Conservation (phyloP, 2,888 invertebrate genomes). For the Thalpophila matura region DNA sequence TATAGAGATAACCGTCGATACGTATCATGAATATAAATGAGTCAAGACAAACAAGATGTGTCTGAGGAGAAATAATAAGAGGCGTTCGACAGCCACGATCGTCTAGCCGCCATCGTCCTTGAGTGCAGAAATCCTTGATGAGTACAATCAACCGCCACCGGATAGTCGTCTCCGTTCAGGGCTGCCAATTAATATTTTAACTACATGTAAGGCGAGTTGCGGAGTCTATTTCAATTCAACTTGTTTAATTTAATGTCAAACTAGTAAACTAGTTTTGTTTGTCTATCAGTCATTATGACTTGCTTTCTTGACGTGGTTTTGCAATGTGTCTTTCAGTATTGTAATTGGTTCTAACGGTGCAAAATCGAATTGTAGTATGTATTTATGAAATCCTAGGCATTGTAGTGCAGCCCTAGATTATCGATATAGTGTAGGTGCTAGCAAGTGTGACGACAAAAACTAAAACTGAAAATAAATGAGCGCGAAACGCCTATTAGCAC, state of each 20-base stretch:
- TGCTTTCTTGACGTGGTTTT: conserved; percentile 37
- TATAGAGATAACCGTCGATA: conserved; percentile 87
- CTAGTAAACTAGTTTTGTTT: conserved; percentile 67
- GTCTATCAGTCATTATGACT: conserved; percentile 57
- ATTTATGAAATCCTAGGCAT: conserved; percentile 1
- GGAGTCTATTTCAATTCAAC: conserved; percentile 67
- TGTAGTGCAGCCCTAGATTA: conserved; percentile 73
- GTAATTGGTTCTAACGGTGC: neutral
- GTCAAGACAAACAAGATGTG: conserved; percentile 87
- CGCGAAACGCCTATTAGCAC: conserved; percentile 80
- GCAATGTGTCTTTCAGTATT: conserved; percentile 1
- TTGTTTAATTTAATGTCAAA: conserved; percentile 68
- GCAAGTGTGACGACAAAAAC: conserved; percentile 82
- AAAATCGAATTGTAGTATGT: neutral
- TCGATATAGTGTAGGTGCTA: conserved; percentile 79
- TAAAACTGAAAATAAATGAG: conserved; percentile 84
- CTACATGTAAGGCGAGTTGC: conserved; percentile 69
- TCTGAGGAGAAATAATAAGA: conserved; percentile 88
- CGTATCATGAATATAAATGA: conserved; percentile 90
- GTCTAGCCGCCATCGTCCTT: conserved; percentile 89
- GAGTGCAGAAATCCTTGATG: conserved; percentile 90
- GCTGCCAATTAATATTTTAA: conserved; percentile 85
- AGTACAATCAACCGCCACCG: conserved; percentile 91
- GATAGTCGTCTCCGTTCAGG: conserved; percentile 85
- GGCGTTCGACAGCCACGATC: conserved; percentile 83